A percentile compares a stretch with the other conserved stretches of the same genome.
phyloP scores from a whole-genome alignment of 1,140 invertebrate genomes.

The Bacillus rossius region DNA sequence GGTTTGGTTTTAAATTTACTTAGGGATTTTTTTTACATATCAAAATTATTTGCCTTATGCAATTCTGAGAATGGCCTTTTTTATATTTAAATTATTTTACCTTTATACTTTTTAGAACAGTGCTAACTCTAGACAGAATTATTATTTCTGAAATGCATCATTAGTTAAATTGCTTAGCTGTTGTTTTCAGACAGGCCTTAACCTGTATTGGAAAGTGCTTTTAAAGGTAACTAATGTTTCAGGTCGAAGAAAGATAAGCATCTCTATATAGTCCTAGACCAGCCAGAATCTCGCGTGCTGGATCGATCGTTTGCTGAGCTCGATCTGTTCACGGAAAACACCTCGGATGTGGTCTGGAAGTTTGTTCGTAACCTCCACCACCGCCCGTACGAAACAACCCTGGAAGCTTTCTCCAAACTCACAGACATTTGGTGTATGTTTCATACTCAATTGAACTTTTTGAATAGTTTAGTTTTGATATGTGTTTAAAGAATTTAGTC shows the following conservation, averaged over 20 bases:
- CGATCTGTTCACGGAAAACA: conserved; percentile 68
- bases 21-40: no score
- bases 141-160: no score
- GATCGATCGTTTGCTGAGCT: conserved; percentile 81
- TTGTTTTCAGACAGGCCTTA: no score
- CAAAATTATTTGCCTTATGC: no score
- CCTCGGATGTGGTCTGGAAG: conserved; percentile 59
- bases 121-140: no score
- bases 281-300: conserved; percentile 58
- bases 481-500: background rate
- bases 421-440: conserved; percentile 48
- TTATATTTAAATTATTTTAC: no score
- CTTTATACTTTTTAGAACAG: no score
- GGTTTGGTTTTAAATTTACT: no score
- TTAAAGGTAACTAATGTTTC: no score
- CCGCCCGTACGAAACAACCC: conserved; percentile 71
- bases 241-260: conserved; percentile 65
- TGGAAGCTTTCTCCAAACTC: conserved; percentile 79
- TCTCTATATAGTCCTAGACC: conserved; percentile 61
- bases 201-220: no score
- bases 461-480: background rate
- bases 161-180: no score
- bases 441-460: background rate
- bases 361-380: conserved; percentile 64
- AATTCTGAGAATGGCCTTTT: no score